Percentiles rank a stretch among this genome's conserved stretches.
Conservation (phyloP, 2,113 vertebrate genomes). For the Antechinus stuartii region DNA sequence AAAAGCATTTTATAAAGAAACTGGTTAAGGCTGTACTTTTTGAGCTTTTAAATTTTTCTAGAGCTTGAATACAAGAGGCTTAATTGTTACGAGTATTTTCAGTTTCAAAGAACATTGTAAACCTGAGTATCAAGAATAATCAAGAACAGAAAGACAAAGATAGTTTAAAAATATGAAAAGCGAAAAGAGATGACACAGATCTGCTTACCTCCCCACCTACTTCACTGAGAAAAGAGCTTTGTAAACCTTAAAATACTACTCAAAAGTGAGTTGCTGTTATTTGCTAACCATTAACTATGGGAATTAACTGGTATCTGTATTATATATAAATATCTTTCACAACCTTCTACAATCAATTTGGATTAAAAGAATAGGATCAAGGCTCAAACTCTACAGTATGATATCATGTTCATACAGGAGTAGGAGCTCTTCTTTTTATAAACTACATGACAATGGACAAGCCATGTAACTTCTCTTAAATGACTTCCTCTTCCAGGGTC, state of each 20-base stretch:
- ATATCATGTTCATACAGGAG: not conserved
- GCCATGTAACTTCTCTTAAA: not conserved
- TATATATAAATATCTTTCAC: not conserved
- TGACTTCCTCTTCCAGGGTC: not conserved
- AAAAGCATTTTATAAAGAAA: conserved; percentile 40
- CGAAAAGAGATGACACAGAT: not conserved
- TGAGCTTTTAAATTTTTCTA: not conserved
- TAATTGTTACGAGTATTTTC: conserved; percentile 19
- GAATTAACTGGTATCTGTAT: not conserved
- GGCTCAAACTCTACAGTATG: not conserved
- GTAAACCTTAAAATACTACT: not conserved
- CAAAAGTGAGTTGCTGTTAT: not conserved
- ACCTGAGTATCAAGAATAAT: conserved; percentile 31
- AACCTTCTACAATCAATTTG: not conserved
- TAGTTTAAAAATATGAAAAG: not conserved
- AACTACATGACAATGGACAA: not conserved
- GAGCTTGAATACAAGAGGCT: not conserved
- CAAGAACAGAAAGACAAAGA: not conserved
- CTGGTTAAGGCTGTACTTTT: not conserved
- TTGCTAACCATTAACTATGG: not conserved
- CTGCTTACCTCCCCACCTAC: not conserved
- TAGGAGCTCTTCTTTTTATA: not conserved
- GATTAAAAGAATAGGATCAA: not conserved
- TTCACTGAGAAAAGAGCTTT: not conserved
- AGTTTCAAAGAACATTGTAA: conserved; percentile 38